Evolutionary conservation across 1,140 invertebrate genomes (phyloP), one percentile per base, ranked within the genome.

Genomic region (Rhopalosiphum maidis): DNA sequence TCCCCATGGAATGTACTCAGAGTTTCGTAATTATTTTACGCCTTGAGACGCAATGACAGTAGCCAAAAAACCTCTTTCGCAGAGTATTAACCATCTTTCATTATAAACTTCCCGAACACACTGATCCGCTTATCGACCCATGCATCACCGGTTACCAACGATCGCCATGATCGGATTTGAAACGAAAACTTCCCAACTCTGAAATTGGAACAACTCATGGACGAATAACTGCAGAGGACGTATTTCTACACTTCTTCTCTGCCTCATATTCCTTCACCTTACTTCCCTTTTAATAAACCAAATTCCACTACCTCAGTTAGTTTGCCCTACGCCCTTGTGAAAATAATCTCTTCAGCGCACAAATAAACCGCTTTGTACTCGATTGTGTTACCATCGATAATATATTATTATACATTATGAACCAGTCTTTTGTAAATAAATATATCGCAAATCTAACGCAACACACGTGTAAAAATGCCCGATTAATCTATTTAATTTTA

Each of bases 21-120:
- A 89, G 51, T 89, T 89, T 89, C 88, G 88, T 89, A 89, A 89
- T 89, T 89, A 91, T 92, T 92, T 92, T 92, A 83, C 91, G 91
- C 91, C 91, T 83, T 83, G 77, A 48, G n/a, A 92, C 48, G 48
- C 48, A 89, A 89, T 55, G 88, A 55, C 91, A 92, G 91, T 83
- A 83, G 77, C 77, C 77, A 92, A 92, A 92, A 92, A 92, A 92
- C 91, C 91, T 92, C 91, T 83, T 92, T 48, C 91, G 91, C 35
- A 77, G 91, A 92, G 91, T 83, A 89, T 90, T 90, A 90, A 90
- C 89, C 54, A 68, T 90, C 89, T 90, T 90, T 90, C 89, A 68
- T 90, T 68, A 90, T 90, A 68, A 90, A 90, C 89, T 90, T 68
- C 54, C 54, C 41, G 55, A 43, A 90, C 89, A 60, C 89, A 43